These are phyloP conservation scores for Drosophila seguyi DNA, from an alignment of 1,140 invertebrate genomes.

Conservation along the genomic window DNA sequence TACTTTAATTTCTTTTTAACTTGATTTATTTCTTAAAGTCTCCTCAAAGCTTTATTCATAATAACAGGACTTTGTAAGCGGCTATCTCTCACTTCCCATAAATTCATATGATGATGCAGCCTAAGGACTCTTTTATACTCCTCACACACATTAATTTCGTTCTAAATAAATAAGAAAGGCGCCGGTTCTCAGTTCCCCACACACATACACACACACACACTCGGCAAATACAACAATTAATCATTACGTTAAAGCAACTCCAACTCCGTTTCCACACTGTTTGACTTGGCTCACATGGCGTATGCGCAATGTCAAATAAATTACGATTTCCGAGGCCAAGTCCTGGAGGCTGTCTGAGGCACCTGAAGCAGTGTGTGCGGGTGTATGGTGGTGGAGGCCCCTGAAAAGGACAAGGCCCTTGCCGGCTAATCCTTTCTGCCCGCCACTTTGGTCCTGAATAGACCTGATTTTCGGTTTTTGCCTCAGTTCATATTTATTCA, in stretches of 20 bases:
- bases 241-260: constrained; percentile 76
- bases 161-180: constrained; percentile 72
- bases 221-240: constrained; percentile 64
- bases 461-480: constrained; percentile 17
- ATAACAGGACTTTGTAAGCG: not conserved
- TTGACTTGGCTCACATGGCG: constrained; percentile 66
- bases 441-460: not conserved
- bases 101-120: constrained; percentile 1
- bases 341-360: constrained; percentile 26
- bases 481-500: constrained; percentile 63
- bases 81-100: not conserved
- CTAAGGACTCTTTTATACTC: constrained; percentile 8
- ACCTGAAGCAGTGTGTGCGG: constrained; percentile 14
- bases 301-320: constrained; percentile 81
- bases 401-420: not conserved
- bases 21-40: not conserved
- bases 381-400: not conserved
- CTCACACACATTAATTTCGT: constrained; percentile 56
- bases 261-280: constrained; percentile 26
- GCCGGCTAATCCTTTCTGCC: constrained; percentile 39
- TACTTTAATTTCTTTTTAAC: not conserved
- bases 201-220: not conserved
- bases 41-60: not conserved
- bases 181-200: not conserved
- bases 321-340: constrained; percentile 52